Percentiles rank a stretch among this genome's conserved stretches.
phyloP scores from a whole-genome alignment of 2,888 invertebrate genomes.

The Vandiemenella viatica region DNA sequence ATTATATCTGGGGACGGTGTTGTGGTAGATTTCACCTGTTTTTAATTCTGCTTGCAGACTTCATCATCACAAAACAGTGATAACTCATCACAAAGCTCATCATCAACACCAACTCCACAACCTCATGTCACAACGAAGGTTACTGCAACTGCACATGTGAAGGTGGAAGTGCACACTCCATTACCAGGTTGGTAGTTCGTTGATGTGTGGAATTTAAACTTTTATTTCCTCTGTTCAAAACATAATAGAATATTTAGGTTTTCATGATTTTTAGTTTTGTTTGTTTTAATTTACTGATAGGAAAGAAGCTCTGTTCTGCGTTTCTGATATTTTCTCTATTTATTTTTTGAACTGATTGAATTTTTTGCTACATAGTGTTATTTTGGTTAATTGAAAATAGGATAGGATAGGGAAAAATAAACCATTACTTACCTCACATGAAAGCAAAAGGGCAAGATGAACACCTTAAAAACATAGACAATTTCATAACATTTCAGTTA shows the following conservation, averaged over 20 bases:
- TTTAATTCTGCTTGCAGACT: constrained; percentile 12
- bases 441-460: too few species aligned
- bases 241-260: neutral
- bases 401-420: too few species aligned
- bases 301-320: too few species aligned
- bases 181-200: constrained; percentile 11
- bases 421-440: too few species aligned
- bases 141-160: constrained; percentile 89
- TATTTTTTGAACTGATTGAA: too few species aligned
- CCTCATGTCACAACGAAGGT: constrained; percentile 70
- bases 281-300: neutral
- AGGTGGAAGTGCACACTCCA: constrained; percentile 72
- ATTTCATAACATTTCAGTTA: too few species aligned
- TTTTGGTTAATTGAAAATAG: too few species aligned
- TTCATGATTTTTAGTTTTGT: neutral
- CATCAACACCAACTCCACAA: constrained; percentile 30
- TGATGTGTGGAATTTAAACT: too few species aligned
- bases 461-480: too few species aligned
- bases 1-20: neutral
- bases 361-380: too few species aligned
- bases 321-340: too few species aligned
- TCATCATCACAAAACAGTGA: constrained; percentile 11
- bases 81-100: constrained; percentile 1
- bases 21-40: neutral
- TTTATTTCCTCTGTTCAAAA: too few species aligned